Evolutionary conservation across 1,140 invertebrate genomes (phyloP).

Genomic region (Caenorhabditis brenneri): DNA sequence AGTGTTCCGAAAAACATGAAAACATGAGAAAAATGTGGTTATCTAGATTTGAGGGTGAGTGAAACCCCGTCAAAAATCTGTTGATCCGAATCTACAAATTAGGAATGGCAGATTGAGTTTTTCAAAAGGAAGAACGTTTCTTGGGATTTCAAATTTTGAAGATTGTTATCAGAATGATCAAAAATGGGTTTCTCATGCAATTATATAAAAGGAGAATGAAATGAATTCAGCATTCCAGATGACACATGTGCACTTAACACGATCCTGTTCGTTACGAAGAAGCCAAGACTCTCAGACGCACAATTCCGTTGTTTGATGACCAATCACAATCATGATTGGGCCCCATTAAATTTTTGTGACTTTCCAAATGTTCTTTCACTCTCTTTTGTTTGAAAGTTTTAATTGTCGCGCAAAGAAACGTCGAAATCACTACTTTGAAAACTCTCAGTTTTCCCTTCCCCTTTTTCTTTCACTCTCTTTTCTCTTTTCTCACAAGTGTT

Average conservation of each 20-base stretch:
- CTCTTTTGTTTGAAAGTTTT: conserved; percentile 26
- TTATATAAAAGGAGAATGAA: not conserved
- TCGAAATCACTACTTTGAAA: conserved; percentile 14
- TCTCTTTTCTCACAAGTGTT: conserved; percentile 11
- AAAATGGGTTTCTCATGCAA: not conserved
- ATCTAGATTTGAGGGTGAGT: not conserved
- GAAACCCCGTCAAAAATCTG: not conserved
- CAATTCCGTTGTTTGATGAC: conserved; percentile 36
- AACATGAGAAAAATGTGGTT: not conserved
- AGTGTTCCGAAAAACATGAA: not conserved
- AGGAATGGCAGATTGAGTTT: not conserved
- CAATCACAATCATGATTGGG: conserved; percentile 11
- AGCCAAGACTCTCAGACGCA: conserved; percentile 31
- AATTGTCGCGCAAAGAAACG: conserved; percentile 19
- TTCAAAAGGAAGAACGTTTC: not conserved
- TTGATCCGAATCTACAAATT: not conserved
- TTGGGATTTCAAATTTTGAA: not conserved
- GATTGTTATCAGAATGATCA: not conserved
- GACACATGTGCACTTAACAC: not conserved
- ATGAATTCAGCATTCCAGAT: not conserved
- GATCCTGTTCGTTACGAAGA: not conserved
- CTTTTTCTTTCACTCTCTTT: not conserved
- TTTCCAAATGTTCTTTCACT: conserved; percentile 10
- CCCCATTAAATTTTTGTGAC: conserved; percentile 20
- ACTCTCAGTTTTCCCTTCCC: conserved; percentile 16